Evolutionary conservation across 2,113 vertebrate species (phyloP), one percentile per base, ranked within the genome.

Genomic region (Hemiprocne comata): DNA sequence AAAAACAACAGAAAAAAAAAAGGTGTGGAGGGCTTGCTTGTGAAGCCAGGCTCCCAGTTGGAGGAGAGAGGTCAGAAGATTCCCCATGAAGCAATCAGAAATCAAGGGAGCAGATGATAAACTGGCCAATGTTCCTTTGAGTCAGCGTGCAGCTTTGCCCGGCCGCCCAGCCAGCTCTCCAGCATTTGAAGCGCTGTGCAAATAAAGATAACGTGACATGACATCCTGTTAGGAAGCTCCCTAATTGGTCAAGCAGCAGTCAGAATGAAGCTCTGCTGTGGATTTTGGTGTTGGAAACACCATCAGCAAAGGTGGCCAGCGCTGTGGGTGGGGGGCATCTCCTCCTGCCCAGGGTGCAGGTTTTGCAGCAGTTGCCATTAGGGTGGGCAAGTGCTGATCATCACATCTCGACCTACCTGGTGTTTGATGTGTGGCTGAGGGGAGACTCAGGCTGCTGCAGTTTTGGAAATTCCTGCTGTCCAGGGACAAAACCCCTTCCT

Each of bases 201-300:
- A 86, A 88, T 89, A 79, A 44, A 95, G 87, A 91, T 91, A 94
- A 86, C 3, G 6, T 23, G 71, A 80, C 66, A 50, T 15, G 70
- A 79, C 64, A 85, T 79, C 90, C 89, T 85, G 73, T 66, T 92
- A 66, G 91, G 79, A 93, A 96, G 89, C 72, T 78, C 3, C 0
- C 36, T 87, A 95, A 90, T 23, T 95, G 94, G 48, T 65, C 17
- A 2, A 74, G 66, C 77, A 80, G 44, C 69, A 60, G 46, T 72
- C 8, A 26, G 77, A 71, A 50, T 51, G 84, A 89, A 89, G 66
- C 11, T 17, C 34, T 82, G 51, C 4, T 24, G 84, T 31, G 38
- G 21, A 34, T 91, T 85, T 89, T 33, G 44, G 53, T 19, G 1
- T 1, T 79, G 57, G 77, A 75, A 83, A 69, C 0, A 3, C 50